Base-by-base conservation (phyloP, 2,797 vertebrate genomes). In the Sebastes itinus region DNA sequence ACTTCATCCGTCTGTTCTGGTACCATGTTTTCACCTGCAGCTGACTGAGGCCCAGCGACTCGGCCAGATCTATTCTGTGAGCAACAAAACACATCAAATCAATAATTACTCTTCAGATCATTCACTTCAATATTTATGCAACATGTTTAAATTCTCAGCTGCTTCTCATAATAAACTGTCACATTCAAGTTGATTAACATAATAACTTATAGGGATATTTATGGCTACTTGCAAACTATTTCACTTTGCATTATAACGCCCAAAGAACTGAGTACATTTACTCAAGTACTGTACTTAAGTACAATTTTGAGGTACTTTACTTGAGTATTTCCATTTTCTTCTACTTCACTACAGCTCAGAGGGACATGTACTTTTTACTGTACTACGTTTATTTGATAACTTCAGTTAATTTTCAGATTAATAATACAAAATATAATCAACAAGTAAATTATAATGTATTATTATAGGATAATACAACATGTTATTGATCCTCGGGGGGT, bases 1-100 rank as follows among this genome's bases (percentile, higher is more conserved):
- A 99, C 81, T 99, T 99, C 98, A 99, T 99, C 87, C 98, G 95
- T 85, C 98, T 95, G 94, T 99, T 99, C 93, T 99, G 98, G 94
- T 99, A 99, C 98, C 98, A 99, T 0, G 98, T 99, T 94, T 99
- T 99, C 92, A 99, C 98, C 90, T 99, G 98, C 80, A 99, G 95
- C 87, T 99, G 98, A 90, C 98, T 99, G 83, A 99, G 97, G 46
- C 98, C 98, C 96, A 99, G 84, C 52, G 98, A 99, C 87, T 99
- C 98, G 0, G 98, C 98, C 32, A 99, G 95, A 81, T 99, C 98
- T 97, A 99, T 99, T 96, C 98, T 99, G 96, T 87, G 90, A 88
- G 20, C 54, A 63, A 42, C 18, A 78, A 23, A 42, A 77, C 3
- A 46, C 32, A 84, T 3, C 4, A n/a, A 1, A 63, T 71, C 22